phyloP scores from a whole-genome alignment of 2,797 vertebrate species.

The Cuculus canorus region DNA sequence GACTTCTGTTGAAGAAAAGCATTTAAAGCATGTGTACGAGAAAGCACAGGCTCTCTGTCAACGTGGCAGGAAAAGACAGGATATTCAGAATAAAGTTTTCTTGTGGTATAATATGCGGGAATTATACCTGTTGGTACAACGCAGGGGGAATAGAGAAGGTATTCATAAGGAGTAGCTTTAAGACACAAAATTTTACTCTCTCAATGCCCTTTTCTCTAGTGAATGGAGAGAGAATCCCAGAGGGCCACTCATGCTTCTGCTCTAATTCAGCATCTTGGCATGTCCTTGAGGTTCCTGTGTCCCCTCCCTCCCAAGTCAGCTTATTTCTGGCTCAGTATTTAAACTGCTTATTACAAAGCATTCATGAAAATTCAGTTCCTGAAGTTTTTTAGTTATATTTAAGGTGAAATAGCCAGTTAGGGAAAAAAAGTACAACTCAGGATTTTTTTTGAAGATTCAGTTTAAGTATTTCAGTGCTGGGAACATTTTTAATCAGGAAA shows the following conservation, averaged over 20 bases:
- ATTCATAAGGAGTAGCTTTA: not conserved
- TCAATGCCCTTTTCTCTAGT: rapidly evolving
- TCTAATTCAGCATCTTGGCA: not conserved
- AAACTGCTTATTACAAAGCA: not conserved
- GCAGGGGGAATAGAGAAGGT: not conserved
- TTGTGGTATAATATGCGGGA: not conserved
- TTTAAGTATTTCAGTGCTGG: not conserved
- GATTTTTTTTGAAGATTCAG: not conserved
- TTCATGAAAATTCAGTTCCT: not conserved
- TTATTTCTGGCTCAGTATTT: not conserved
- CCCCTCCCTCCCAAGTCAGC: not conserved
- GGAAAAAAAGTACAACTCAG: not conserved
- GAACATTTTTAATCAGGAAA: not conserved
- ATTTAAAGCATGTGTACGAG: not conserved
- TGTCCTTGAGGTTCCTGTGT: not conserved
- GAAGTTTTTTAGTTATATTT: not conserved
- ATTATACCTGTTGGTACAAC: not conserved
- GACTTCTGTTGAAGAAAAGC: not conserved
- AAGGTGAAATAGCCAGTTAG: not conserved
- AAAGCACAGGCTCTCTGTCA: not conserved
- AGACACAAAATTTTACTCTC: not conserved
- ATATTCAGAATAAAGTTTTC: not conserved
- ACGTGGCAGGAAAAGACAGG: not conserved
- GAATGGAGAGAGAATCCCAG: not conserved
- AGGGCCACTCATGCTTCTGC: not conserved